Conservation (phyloP, 2,797 vertebrate species). For the Myotis vivesi region DNA sequence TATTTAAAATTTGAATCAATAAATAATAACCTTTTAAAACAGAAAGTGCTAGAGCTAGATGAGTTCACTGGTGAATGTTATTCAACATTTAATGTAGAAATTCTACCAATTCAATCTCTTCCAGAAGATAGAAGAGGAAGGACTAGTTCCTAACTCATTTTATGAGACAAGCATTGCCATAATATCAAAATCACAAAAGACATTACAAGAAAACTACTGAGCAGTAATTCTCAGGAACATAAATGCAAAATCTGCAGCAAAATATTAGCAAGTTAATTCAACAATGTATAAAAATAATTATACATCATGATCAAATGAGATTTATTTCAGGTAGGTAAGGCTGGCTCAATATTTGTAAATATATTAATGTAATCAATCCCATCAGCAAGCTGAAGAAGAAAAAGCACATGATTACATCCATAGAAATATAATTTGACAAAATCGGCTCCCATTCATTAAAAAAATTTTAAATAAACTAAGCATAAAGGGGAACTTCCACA, state of each 20-base stretch:
- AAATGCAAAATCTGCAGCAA: background rate
- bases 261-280: background rate
- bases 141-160: background rate
- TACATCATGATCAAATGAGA: background rate
- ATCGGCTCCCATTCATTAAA: background rate
- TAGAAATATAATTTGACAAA: background rate
- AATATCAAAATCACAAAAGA: background rate
- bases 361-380: background rate
- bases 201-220: background rate
- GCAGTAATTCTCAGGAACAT: background rate
- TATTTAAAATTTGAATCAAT: background rate
- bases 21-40: background rate
- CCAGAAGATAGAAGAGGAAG: background rate
- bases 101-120: background rate
- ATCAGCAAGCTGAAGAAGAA: background rate
- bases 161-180: background rate
- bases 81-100: background rate
- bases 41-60: background rate
- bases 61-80: background rate
- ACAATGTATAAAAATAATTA: background rate
- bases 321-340: background rate
- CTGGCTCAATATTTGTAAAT: background rate
- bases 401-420: background rate
- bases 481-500: background rate
- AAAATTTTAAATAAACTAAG: background rate